phyloP scores from a whole-genome alignment of 2,888 invertebrate genomes.

The Theretra japonica region DNA sequence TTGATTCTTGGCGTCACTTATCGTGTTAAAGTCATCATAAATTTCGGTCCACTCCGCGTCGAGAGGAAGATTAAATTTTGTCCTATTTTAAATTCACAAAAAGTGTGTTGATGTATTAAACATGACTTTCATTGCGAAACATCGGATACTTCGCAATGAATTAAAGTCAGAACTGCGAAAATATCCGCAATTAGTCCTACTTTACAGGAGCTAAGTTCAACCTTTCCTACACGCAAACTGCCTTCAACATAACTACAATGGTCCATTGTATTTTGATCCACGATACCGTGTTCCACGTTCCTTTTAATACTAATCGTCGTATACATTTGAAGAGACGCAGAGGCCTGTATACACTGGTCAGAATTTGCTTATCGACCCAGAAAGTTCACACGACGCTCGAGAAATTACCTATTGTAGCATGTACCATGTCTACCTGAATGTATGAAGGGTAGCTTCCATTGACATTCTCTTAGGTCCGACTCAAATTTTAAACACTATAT shows the following conservation, averaged over 20 bases:
- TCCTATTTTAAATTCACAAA: neutral
- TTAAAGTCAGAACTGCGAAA: neutral
- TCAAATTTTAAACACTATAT: conserved; percentile 8
- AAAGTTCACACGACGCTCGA: conserved; percentile 43
- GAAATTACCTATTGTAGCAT: conserved; percentile 39
- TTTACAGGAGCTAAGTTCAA: conserved; percentile 37
- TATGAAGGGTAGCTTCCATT: conserved; percentile 19
- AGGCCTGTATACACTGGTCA: conserved; percentile 47
- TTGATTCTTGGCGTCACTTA: conserved; percentile 25
- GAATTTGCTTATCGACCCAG: conserved; percentile 50
- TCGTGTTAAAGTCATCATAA: conserved; percentile 15
- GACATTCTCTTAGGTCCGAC: neutral
- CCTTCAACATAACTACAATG: conserved; percentile 45
- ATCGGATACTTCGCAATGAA: neutral
- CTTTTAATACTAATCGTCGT: conserved; percentile 35
- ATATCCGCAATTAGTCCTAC: conserved; percentile 31
- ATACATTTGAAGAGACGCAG: conserved; percentile 37
- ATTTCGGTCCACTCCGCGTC: neutral
- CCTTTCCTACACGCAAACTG: conserved; percentile 50
- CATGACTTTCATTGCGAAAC: neutral
- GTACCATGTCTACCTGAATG: conserved; percentile 23
- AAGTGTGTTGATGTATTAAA: neutral
- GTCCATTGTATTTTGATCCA: conserved; percentile 48
- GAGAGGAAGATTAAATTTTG: neutral
- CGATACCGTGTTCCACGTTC: conserved; percentile 38